phyloP scores from a whole-genome alignment of 2,888 invertebrate species.

The Ornithoptera priamus region DNA sequence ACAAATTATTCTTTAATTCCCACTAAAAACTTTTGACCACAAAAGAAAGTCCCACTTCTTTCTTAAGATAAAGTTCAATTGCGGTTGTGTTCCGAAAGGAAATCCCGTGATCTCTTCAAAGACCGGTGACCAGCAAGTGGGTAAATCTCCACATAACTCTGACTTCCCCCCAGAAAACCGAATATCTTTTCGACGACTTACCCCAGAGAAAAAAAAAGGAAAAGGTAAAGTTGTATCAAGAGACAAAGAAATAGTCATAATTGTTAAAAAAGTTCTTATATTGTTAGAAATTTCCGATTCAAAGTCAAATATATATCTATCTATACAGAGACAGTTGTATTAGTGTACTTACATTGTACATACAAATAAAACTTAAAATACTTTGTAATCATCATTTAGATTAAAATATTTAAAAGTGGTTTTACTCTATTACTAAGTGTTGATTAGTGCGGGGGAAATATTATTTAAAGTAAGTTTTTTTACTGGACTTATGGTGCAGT shows the following conservation, averaged over 20 bases:
- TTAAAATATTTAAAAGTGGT: constrained; percentile 9
- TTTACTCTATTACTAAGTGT: background rate
- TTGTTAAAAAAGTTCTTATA: constrained; percentile 21
- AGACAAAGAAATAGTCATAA: background rate
- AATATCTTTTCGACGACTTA: no score
- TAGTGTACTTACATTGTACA: constrained; percentile 29
- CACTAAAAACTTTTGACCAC: no score
- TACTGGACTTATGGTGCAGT: no score
- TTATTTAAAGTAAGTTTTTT: background rate
- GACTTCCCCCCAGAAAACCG: no score
- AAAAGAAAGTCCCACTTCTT: no score
- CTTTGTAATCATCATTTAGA: constrained; percentile 9
- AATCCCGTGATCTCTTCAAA: no score
- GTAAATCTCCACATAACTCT: no score
- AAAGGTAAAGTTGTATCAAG: background rate
- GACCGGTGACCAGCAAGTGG: no score
- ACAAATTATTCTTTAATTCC: no score
- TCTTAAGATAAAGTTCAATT: no score
- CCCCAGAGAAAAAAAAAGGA: no score
- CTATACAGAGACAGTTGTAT: constrained; percentile 15
- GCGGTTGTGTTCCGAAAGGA: no score
- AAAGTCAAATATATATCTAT: constrained; percentile 21
- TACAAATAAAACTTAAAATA: constrained; percentile 22
- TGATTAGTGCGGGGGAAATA: background rate
- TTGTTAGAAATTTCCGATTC: constrained; percentile 26